Percentiles rank a stretch among this genome's conserved stretches.
phyloP scores from a whole-genome alignment of 2,797 vertebrate genomes.

The Xerus rutilus region DNA sequence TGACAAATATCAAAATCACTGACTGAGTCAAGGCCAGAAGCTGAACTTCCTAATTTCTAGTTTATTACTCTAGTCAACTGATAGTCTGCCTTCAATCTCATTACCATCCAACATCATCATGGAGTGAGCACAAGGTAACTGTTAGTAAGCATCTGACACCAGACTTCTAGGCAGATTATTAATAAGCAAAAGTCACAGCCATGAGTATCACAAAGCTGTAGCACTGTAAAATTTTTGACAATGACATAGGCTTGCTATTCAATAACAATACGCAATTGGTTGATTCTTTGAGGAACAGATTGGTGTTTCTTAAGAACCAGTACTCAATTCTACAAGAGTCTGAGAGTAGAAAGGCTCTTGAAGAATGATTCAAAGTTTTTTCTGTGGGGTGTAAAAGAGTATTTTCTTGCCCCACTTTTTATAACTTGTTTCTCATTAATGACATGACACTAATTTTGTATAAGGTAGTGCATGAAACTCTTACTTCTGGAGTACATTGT shows the following conservation, averaged over 20 bases:
- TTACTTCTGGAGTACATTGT: neutral
- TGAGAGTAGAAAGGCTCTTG: neutral
- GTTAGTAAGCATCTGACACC: neutral
- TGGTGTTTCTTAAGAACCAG: neutral
- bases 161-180: neutral
- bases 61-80: neutral
- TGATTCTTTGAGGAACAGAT: neutral
- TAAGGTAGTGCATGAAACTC: neutral
- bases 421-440: neutral
- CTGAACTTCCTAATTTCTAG: neutral
- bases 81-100: neutral
- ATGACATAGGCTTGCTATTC: neutral
- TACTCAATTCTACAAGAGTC: neutral
- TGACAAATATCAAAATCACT: constrained; percentile 15
- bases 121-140: neutral
- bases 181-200: neutral
- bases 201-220: neutral
- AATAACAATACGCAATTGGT: neutral
- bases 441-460: neutral
- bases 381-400: neutral
- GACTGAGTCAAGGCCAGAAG: neutral
- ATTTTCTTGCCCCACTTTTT: neutral
- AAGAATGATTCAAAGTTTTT: neutral
- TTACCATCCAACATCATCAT: neutral
- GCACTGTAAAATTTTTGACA: neutral